Base-by-base conservation (phyloP, 1,140 invertebrate genomes). In the Rhynchophorus ferrugineus region DNA sequence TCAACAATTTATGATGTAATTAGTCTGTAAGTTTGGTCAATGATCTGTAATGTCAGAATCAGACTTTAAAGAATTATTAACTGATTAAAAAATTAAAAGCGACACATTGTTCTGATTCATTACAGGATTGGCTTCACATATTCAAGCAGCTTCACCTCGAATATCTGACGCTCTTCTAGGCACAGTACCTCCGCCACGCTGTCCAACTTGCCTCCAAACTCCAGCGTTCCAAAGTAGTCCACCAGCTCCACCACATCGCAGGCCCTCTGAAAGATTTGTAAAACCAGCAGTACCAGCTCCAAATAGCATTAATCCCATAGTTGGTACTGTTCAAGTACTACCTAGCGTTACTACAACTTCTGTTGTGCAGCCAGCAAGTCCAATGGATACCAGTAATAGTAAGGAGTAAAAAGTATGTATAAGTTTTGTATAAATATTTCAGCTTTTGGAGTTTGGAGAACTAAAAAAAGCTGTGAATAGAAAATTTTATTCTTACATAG, bases 201-300 rank as follows among this genome's bases (percentile, higher is more conserved):
- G 79, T 73, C 85, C 81, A 67, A 78, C 79, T 59, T 89, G 82
- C 67, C 85, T 84, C 36, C 81, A 87, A 69, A 45, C 57, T 22
- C 47, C 57, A 5, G 22, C 60, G 3, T 61, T 60, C 35, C 57
- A 62, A 8, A 58, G 57, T 41, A 65, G 61, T 46, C 64, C 65
- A 3, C 63, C 66, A n/a, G 63, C 63, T 7, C 61, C 63, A 16
- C 49, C 82, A 61, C 74, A 75, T 62, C 77, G 84, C 51, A 78
- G 83, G 47, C 75, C 83, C 35, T 82, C 81, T 58, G 85, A 88
- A 61, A 75, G 84, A 62, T 89, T 89, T 62, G 82, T 89, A 18
- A 89, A 87, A 66, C 85, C 85, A 48, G 80, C 80, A 56, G 78
- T 80, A 67, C 82, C 80, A 46, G 75, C 68, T 44, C 73, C 69